Base-by-base conservation (phyloP, 2,797 vertebrate species). In the Enteromius viviparus region DNA sequence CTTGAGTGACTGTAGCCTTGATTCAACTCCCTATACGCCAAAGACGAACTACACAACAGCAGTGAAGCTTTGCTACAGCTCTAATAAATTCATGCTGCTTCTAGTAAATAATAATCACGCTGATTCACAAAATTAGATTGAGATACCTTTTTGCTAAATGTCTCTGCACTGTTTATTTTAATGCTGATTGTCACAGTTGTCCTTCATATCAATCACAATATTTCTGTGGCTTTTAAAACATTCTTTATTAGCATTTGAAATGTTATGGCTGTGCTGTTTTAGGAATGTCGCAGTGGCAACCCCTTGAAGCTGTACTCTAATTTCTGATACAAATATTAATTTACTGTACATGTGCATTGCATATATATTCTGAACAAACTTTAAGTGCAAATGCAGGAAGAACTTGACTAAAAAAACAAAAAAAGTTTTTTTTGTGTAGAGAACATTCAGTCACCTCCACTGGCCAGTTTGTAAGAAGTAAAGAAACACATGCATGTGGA, bases 1-100 rank as follows among this genome's bases (percentile, higher is more conserved):
- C 84, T 78, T 42, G 51, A 76, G 80, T 87, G 86, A 87, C 77
- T 66, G 83, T 81, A 83, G 88, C 87, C 89, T 87, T 80, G 83
- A 85, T 90, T 88, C 89, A 84, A 66, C 81, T 86, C 80, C 64
- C 72, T 69, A 37, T 17, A 49, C 51, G 10, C 45, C 14, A 17
- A 71, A 49, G n/a, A 47, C 17, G 51, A 55, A 37, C 64, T 45
- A 47, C 62, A 82, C n/a, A 19, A 68, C 64, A 77, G 19, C 23
- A 42, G 23, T 32, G n/a, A 62, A 55, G 9, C 51, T 70, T 51
- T 42, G 66, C 34, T 21, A 19, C 29, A 62, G 21, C 26, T 53
- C 64, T 72, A 21, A 58, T 62, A 49, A n/a, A 62, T 60, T 10
- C 6, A 69, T 1, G 11, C 68, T 49, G 40, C 29, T 32, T 49